Conservation (phyloP, 2,888 invertebrate genomes). For the Linnaemya vulpina region DNA sequence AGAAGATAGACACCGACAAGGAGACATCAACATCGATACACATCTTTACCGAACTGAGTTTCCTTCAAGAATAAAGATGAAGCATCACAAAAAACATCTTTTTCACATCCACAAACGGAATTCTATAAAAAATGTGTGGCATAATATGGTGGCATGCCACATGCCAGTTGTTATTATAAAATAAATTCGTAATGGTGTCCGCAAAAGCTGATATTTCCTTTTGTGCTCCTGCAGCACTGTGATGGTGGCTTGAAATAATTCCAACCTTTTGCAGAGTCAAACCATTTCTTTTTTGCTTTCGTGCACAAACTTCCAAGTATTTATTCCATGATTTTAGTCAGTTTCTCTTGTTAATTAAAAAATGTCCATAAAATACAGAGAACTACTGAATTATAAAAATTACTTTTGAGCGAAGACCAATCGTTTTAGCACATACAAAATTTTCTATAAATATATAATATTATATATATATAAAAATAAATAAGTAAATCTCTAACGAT, state of each 20-base stretch:
- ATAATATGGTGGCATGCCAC: conserved; percentile 71
- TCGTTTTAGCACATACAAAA: too few species aligned
- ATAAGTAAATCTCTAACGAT: too few species aligned
- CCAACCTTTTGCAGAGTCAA: not conserved
- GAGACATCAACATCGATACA: conserved; percentile 38
- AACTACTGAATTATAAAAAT: too few species aligned
- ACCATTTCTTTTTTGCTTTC: not conserved
- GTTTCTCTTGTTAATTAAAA: too few species aligned
- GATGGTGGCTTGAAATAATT: conserved; percentile 46
- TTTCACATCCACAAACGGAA: conserved; percentile 21
- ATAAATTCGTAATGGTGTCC: conserved; percentile 69
- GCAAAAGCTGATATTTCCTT: conserved; percentile 29
- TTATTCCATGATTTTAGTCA: too few species aligned
- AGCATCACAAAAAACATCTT: conserved; percentile 55
- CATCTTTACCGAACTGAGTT: conserved; percentile 53
- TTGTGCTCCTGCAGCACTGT: not conserved
- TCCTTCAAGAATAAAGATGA: conserved; percentile 49
- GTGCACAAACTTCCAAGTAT: not conserved
- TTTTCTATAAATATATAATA: too few species aligned
- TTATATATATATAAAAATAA: too few species aligned
- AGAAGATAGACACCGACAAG: conserved; percentile 49
- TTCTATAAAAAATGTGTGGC: conserved; percentile 26
- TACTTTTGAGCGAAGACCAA: too few species aligned
- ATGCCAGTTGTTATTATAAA: conserved; percentile 68
- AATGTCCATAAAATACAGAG: too few species aligned